A percentile compares a stretch with the other conserved stretches of the same genome.
phyloP scores from a whole-genome alignment of 92 coral and sea anemone species.

The Actinernus sp. region DNA sequence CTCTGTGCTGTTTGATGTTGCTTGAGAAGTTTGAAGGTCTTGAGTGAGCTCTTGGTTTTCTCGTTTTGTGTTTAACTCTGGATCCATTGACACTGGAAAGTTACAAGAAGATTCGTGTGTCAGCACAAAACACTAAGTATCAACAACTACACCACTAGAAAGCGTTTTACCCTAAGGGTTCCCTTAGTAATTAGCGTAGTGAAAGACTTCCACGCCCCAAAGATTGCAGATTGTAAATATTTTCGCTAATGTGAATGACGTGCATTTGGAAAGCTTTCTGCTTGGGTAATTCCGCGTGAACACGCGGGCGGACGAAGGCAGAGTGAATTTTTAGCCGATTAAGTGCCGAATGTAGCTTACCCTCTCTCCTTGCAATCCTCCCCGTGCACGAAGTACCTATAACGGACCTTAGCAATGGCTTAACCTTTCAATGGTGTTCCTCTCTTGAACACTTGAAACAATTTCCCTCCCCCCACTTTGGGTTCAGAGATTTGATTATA shows the following conservation, averaged over 20 bases:
- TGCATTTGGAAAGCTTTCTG: conserved; percentile 77
- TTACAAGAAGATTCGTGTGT: conserved; percentile 77
- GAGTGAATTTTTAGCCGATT: conserved; percentile 9
- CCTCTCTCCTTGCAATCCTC: conserved; percentile 25
- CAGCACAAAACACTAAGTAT: conserved; percentile 88
- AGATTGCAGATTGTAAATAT: conserved; percentile 96
- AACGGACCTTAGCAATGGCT: conserved; percentile 93
- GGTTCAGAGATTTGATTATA: conserved; percentile 94
- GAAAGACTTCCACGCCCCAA: conserved; percentile 99
- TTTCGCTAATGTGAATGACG: conserved; percentile 91
- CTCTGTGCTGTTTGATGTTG: conserved; percentile 81
- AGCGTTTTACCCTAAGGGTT: conserved; percentile 97
- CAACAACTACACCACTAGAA: conserved; percentile 89
- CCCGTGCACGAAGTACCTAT: conserved; percentile 67
- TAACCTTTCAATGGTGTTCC: conserved; percentile 98
- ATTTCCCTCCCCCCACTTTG: conserved; percentile 99
- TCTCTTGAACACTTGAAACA: conserved; percentile 98
- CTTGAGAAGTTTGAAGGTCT: conserved; percentile 84
- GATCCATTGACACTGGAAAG: conserved; percentile 92
- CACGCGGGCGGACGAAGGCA: conserved; percentile 70
- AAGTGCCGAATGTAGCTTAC: neutral
- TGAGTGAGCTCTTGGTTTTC: conserved; percentile 85
- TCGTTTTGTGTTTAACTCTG: conserved; percentile 84
- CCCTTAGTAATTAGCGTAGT: conserved; percentile 95
- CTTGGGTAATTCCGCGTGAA: conserved; percentile 77